These are phyloP conservation scores for Triplophysa yarkandensis DNA, from an alignment of 2,797 vertebrate genomes.

Conservation along the genomic window DNA sequence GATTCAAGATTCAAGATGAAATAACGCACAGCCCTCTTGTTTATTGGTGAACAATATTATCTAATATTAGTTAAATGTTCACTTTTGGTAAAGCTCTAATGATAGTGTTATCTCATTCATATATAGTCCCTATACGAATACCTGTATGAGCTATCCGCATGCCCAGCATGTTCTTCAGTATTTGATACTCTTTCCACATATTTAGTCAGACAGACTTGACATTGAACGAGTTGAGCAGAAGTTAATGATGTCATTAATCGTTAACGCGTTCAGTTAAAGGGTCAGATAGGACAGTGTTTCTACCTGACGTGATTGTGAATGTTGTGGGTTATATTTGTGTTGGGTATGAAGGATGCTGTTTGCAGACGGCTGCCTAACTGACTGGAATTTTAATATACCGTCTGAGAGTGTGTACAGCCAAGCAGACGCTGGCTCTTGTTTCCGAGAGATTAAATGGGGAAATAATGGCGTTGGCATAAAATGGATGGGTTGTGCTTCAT, in stretches of 20 bases:
- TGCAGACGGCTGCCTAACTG: conserved; percentile 62
- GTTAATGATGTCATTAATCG: conserved; percentile 38
- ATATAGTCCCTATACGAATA: too few relatives aligned
- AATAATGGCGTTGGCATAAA: neutral
- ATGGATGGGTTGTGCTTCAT: neutral
- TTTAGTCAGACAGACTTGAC: neutral
- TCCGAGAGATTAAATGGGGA: neutral
- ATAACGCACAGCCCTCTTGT: too few relatives aligned
- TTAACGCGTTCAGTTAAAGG: conserved; percentile 7
- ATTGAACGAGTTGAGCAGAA: conserved; percentile 3
- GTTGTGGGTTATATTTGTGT: conserved; percentile 59
- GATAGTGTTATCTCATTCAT: too few relatives aligned
- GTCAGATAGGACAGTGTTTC: neutral
- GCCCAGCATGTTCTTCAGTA: neutral
- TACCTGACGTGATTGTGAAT: conserved; percentile 34
- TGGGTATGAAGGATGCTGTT: conserved; percentile 61
- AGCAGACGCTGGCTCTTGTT: neutral
- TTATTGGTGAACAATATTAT: too few relatives aligned
- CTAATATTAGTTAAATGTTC: too few relatives aligned
- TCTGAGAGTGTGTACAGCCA: neutral
- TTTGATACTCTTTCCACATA: neutral
- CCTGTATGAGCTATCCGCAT: neutral
- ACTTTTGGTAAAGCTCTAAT: too few relatives aligned
- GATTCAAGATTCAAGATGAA: too few relatives aligned
- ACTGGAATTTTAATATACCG: conserved; percentile 73